Conservation (phyloP, 2,888 invertebrate species). For the Clusia tigrina region DNA sequence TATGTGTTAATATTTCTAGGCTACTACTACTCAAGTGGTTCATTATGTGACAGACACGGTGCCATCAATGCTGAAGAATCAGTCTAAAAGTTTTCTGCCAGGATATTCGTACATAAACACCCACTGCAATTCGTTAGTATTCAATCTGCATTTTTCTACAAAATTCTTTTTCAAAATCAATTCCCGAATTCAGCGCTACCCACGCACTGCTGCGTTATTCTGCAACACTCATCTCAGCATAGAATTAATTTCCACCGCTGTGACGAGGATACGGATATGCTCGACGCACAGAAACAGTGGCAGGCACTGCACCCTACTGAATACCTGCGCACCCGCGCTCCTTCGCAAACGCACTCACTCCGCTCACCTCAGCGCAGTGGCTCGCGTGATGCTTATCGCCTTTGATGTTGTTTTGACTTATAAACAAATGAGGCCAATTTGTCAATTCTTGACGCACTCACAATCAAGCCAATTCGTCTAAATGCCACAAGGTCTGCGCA, state of each 20-base stretch:
- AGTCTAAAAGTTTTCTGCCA: too few species aligned
- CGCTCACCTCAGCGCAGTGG: not conserved
- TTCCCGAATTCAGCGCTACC: too few species aligned
- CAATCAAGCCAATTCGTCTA: not conserved
- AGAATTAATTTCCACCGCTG: not conserved
- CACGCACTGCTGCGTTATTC: too few species aligned
- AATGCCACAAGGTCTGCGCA: slow-evolving; percentile 3
- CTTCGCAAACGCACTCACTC: too few species aligned
- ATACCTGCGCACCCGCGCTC: not conserved
- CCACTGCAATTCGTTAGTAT: not conserved
- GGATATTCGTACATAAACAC: not conserved
- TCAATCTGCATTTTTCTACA: not conserved
- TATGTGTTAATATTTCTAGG: too few species aligned
- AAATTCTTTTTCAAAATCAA: not conserved
- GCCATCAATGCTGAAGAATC: too few species aligned
- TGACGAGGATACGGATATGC: not conserved
- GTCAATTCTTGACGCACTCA: slow-evolving; percentile 46
- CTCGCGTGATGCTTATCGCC: slow-evolving; percentile 50
- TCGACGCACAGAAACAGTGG: slow-evolving; percentile 1
- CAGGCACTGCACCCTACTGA: slow-evolving; percentile 3
- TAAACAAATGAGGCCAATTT: slow-evolving; percentile 63
- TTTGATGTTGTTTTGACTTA: slow-evolving; percentile 57
- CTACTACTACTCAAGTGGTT: too few species aligned
- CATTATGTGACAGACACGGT: too few species aligned
- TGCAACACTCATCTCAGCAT: too few species aligned